These are phyloP conservation scores for Montifringilla adamsi DNA, from an alignment of 2,113 vertebrate species.

Conservation along the genomic window DNA sequence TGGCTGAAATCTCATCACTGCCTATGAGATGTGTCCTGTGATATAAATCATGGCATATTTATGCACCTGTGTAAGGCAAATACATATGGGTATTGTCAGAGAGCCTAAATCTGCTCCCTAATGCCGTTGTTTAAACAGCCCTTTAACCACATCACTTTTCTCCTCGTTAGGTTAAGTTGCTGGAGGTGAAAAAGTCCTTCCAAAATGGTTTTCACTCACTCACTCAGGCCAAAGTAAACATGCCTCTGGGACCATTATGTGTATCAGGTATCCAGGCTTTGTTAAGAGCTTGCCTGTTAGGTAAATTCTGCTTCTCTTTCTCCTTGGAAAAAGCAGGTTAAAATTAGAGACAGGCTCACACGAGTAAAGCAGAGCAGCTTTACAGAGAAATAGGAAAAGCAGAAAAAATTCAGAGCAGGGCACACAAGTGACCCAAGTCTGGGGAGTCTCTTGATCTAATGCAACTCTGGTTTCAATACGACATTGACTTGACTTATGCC, in stretches of 20 bases:
- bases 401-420: neutral
- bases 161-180: constrained; percentile 56
- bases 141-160: constrained; percentile 67
- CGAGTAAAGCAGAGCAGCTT: rapidly evolving
- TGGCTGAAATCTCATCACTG: neutral
- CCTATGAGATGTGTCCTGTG: neutral
- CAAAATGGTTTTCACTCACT: constrained; percentile 67
- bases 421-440: neutral
- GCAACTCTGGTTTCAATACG: neutral
- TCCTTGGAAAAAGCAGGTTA: constrained; percentile 6
- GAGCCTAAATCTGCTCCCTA: constrained; percentile 22
- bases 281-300: constrained; percentile 54
- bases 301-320: constrained; percentile 32
- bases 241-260: constrained; percentile 61
- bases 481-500: neutral
- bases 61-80: constrained; percentile 48
- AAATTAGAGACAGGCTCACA: neutral
- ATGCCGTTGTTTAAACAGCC: constrained; percentile 43
- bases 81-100: neutral
- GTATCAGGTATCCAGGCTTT: constrained; percentile 67
- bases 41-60: constrained; percentile 26
- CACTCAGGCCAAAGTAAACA: constrained; percentile 68
- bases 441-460: neutral
- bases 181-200: constrained; percentile 62
- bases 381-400: neutral